Evolutionary conservation across 2,797 vertebrate genomes (phyloP), one percentile per base, ranked within the genome.

Genomic region (Apodemus agrarius): DNA sequence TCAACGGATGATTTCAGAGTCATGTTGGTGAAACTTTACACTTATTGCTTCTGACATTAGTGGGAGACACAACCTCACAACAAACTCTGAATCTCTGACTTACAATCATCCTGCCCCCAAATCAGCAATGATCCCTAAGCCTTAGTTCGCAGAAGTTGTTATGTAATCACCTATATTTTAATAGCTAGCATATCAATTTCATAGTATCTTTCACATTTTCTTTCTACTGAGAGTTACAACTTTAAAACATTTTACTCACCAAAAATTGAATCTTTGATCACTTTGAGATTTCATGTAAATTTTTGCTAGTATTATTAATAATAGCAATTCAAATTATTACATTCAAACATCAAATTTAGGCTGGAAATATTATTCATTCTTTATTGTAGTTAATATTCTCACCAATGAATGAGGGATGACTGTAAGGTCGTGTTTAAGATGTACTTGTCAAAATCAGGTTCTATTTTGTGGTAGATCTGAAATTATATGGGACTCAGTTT

Each of bases 341-440:
- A 72, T 24, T 92, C 76, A 88, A 90, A 96, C 14, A 84, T 69
- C 22, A 81, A 16, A 65, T 61, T 74, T 74, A 29, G 85, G 8
- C 17, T 19, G 17, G 59, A 63, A 76, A 59, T 65, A 89, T 49
- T 0, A n/a, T 57, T 90, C 14, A 76, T 65, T 93, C 3, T 89
- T 76, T 91, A 26, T 81, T 46, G 59, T 16, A 78, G 17, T 86
- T 85, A 59, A 2, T 76, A 34, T 57, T 88, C 4, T 79, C 31
- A 83, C 24, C 3, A 43, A 40, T 74, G 14, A 49, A 3, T 75
- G 12, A 86, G 14, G 29, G 31, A 22, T 90, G 9, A 6, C 37
- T 75, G 1, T 78, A 79, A 94, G 82, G 40, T 85, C 13, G 85
- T 67, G 37, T 95, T 95, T 89, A 95, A 92, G 52, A 96, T 34